phyloP scores from a whole-genome alignment of 2,888 invertebrate genomes.

The Archaeoteleia sp. region DNA sequence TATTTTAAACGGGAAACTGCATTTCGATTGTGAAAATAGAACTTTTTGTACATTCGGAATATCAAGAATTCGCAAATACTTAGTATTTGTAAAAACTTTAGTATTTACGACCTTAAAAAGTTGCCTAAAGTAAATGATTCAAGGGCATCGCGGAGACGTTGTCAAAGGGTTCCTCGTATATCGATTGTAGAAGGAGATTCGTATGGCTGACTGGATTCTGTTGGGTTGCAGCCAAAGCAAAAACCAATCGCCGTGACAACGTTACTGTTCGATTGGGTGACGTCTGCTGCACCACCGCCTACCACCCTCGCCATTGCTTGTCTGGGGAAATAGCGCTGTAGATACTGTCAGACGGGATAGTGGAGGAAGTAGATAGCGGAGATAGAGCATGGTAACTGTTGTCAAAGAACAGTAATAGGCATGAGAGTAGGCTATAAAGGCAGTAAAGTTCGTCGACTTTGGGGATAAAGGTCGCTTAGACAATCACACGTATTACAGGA shows the following conservation, averaged over 20 bases:
- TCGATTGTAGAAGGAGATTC: constrained; percentile 50
- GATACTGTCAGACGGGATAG: constrained; percentile 50
- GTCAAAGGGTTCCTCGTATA: constrained; percentile 59
- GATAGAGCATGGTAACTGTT: constrained; percentile 61
- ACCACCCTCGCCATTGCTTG: constrained; percentile 41
- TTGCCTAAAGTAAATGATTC: constrained; percentile 37
- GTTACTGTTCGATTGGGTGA: constrained; percentile 63
- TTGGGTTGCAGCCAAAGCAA: constrained; percentile 56
- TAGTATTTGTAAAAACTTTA: constrained; percentile 1
- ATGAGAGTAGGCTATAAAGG: constrained; percentile 56
- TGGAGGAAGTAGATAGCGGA: constrained; percentile 55
- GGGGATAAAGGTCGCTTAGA: constrained; percentile 40
- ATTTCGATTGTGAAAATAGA: too few species aligned
- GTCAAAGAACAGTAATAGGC: constrained; percentile 59
- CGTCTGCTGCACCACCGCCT: constrained; percentile 52
- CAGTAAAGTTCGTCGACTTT: constrained; percentile 48
- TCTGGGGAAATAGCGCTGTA: constrained; percentile 44
- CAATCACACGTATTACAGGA: constrained; percentile 34
- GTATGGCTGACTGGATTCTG: constrained; percentile 53
- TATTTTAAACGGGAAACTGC: too few species aligned
- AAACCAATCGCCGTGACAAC: constrained; percentile 64
- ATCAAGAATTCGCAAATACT: background rate
- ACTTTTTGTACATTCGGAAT: too few species aligned
- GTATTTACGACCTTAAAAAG: background rate
- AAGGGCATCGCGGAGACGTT: constrained; percentile 49